Base-by-base conservation (phyloP, 1,140 invertebrate species). In the Tetragnatha versicolor region DNA sequence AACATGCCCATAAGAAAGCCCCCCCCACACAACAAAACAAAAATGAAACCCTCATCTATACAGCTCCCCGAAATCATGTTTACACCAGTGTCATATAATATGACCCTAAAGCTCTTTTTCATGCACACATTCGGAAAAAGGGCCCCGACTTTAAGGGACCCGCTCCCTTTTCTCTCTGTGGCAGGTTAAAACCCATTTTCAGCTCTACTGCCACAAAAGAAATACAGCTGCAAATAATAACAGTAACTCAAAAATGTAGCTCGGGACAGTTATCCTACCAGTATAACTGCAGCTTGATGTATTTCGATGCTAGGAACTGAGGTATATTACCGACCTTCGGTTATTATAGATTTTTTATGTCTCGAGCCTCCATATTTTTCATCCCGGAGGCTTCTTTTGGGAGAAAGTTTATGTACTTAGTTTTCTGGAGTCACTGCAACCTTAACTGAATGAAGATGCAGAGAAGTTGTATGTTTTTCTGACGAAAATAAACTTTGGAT, bases 181-280 rank as follows among this genome's bases (percentile, higher is more conserved):
- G 22, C 1, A 70, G 31, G 68, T 55, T 70, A 70, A 70, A 55
- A 70, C 47, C 68, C 68, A 55, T 70, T 70, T 70, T 70, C 68
- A 70, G 35, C 68, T 22, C 6, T 27, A 51, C 68, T 27, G 29
- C 49, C 49, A 70, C 68, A 70, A 70, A 70, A 70, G 68, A 70
- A 70, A 70, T 70, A 70, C 68, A 70, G 68, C 45, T 55, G 31
- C 68, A 35, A 55, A 70, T 70, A 70, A 70, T 53, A 37, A 70
- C 61, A 65, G 35, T 70, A 70, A 70, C 45, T 70, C 68, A 70
- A 70, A 70, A 70, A 70, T 70, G 68, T 55, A 55, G 47, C 55
- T 70, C 47, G 33, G 33, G 68, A 70, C 68, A 70, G 68, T 70
- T 70, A 70, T 70, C 49, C 39, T 55, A 10, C 49, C n/a, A 14